Percentiles rank a stretch among this genome's conserved stretches.
These are phyloP conservation scores for zebrafish (Danio rerio) DNA, from an alignment of 2,113 vertebrate genomes.

Conservation along the genomic window GRCz12tu NC_133180.1:30224501-30225000, in stretches of 20 bases:
- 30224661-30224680: not conserved
- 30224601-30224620: constrained; percentile 24
- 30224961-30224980: constrained; percentile 1
- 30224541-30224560: constrained; percentile 23
- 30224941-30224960: constrained; percentile 27
- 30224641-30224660: not conserved
- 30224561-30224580: constrained; percentile 7
- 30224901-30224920: constrained; percentile 43
- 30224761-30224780: constrained; percentile 42
- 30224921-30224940: constrained; percentile 43
- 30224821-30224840: constrained; percentile 54
- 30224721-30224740: constrained; percentile 52
- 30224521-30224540: constrained; percentile 29
- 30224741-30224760: constrained; percentile 44
- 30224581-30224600: not conserved
- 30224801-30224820: constrained; percentile 37
- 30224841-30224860: constrained; percentile 61
- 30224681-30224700: constrained; percentile 2
- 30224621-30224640: constrained; percentile 33
- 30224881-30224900: constrained; percentile 44
- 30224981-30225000: not conserved
- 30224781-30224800: constrained; percentile 33
- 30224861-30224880: constrained; percentile 48
- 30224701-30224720: not conserved
- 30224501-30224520: not conserved